Percentiles rank a stretch among this genome's conserved stretches.
Evolutionary conservation across 2,113 vertebrate species (phyloP).

Genomic region (Kryptolebias marmoratus): DNA sequence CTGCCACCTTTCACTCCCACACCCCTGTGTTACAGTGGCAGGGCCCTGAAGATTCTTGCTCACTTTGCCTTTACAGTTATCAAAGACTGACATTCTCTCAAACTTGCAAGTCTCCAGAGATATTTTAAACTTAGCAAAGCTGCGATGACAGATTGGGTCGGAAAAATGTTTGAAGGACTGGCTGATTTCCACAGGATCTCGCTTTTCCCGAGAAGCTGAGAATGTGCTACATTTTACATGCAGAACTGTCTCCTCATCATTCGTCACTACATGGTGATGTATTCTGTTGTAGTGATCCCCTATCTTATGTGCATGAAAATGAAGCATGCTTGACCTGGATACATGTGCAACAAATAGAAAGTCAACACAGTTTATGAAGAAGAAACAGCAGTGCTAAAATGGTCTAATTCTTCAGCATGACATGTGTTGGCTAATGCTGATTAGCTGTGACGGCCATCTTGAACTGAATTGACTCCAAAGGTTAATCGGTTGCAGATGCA

Average conservation of each 20-base stretch:
- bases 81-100: slow-evolving; percentile 42
- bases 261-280: slow-evolving; percentile 27
- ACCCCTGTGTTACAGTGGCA: slow-evolving; percentile 7
- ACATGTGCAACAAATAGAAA: slow-evolving; percentile 37
- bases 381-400: slow-evolving; percentile 25
- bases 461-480: too few relatives aligned
- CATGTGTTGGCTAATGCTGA: too few relatives aligned
- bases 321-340: slow-evolving; percentile 54
- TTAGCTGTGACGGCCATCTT: too few relatives aligned
- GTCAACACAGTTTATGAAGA: slow-evolving; percentile 52
- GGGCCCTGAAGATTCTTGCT: slow-evolving; percentile 17
- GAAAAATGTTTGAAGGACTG: slow-evolving; percentile 6
- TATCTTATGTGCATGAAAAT: slow-evolving; percentile 33
- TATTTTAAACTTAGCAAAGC: slow-evolving; percentile 51
- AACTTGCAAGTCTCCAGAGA: slow-evolving; percentile 45
- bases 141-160: slow-evolving; percentile 33
- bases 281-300: slow-evolving; percentile 27
- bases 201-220: slow-evolving; percentile 26
- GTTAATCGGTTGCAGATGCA: too few relatives aligned
- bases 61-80: slow-evolving; percentile 40
- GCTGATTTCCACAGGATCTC: slow-evolving; percentile 26
- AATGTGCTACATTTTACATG: slow-evolving; percentile 19
- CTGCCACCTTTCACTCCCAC: slow-evolving; percentile 42
- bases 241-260: slow-evolving; percentile 34
- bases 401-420: neutral